phyloP scores from a whole-genome alignment of 2,888 invertebrate species.

The Tryphoninae sp. region DNA sequence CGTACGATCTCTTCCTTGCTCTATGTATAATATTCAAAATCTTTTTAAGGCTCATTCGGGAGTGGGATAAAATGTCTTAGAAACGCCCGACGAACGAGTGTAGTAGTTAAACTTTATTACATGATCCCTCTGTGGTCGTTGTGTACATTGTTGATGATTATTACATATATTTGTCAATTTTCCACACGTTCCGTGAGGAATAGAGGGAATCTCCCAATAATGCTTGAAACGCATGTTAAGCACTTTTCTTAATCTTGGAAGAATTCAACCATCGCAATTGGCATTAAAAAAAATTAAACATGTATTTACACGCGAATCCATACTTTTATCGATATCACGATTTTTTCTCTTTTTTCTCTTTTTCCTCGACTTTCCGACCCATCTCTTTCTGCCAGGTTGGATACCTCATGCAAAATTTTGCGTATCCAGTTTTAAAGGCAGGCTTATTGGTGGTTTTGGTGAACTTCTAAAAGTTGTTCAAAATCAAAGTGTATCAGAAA shows the following conservation, averaged over 20 bases:
- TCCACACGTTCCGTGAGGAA: not conserved
- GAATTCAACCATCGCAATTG: not conserved
- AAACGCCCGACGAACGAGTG: constrained; percentile 25
- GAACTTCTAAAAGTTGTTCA: constrained; percentile 54
- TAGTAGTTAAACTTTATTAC: constrained; percentile 51
- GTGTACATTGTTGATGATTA: constrained; percentile 38
- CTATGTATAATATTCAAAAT: constrained; percentile 49
- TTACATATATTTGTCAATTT: constrained; percentile 26
- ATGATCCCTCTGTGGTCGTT: constrained; percentile 45
- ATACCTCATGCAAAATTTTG: constrained; percentile 69
- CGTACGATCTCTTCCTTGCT: not conserved
- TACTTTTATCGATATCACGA: not conserved
- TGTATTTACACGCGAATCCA: constrained; percentile 40
- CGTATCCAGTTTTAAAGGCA: constrained; percentile 65
- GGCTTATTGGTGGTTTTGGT: constrained; percentile 43
- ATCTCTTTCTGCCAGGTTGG: constrained; percentile 64
- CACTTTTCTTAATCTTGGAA: constrained; percentile 9
- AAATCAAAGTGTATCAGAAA: not conserved
- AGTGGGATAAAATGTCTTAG: constrained; percentile 11
- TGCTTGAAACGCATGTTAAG: not conserved
- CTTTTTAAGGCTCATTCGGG: constrained; percentile 34
- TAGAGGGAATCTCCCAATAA: not conserved
- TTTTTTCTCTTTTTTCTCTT: not conserved
- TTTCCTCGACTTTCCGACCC: constrained; percentile 29
- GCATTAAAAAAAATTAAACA: constrained; percentile 21